phyloP scores from a whole-genome alignment of 23 tunicate species.

The Trididemnum clinides region DNA sequence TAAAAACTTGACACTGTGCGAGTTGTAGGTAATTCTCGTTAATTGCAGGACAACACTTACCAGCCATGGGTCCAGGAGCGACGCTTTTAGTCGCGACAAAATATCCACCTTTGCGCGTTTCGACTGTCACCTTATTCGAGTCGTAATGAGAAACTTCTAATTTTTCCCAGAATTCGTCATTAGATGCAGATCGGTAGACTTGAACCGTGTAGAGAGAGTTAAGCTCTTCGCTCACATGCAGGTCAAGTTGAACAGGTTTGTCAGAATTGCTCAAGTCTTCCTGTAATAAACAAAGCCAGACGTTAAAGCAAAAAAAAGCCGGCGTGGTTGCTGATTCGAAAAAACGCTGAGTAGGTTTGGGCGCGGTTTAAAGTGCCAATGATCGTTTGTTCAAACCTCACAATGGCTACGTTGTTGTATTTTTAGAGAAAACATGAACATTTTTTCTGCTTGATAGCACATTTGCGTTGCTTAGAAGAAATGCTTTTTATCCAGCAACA shows the following conservation, averaged over 20 bases:
- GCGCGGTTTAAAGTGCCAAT: too few species aligned
- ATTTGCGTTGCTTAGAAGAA: too few species aligned
- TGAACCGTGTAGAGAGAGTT: conserved; percentile 31
- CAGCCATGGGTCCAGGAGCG: conserved; percentile 71
- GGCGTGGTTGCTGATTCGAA: too few species aligned
- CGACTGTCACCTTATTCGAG: conserved; percentile 23
- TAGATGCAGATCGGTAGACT: conserved; percentile 54
- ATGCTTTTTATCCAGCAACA: too few species aligned
- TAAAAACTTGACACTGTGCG: too few species aligned
- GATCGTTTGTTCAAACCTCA: too few species aligned
- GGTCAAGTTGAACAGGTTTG: neutral
- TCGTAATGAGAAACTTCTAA: conserved; percentile 9
- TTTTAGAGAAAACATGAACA: too few species aligned
- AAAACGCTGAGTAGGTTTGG: too few species aligned
- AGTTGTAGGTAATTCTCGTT: too few species aligned
- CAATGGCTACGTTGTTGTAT: too few species aligned
- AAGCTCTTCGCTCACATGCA: neutral
- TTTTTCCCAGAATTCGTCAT: conserved; percentile 36
- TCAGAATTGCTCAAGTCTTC: neutral
- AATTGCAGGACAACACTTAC: conserved; percentile 9
- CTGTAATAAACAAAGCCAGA: neutral
- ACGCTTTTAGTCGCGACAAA: conserved; percentile 60
- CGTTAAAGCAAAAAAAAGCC: too few species aligned
- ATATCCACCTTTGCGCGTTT: conserved; percentile 66
- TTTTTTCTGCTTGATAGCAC: too few species aligned